These are phyloP conservation scores for Osmoderma eremita DNA, from an alignment of 2,888 invertebrate genomes.

Conservation along the genomic window DNA sequence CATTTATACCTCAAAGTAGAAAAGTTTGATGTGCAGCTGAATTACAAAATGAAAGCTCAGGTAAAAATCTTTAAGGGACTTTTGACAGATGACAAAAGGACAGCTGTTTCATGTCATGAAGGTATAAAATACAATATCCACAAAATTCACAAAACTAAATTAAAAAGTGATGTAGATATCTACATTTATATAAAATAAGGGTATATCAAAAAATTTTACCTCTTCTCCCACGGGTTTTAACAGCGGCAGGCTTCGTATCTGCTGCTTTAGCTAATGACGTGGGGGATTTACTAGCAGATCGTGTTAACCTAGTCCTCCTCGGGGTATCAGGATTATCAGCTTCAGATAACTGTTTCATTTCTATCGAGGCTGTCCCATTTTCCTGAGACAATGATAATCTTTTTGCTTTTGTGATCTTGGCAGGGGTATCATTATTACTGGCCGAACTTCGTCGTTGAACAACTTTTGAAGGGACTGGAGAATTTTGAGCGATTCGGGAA, in stretches of 20 bases:
- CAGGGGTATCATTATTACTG: constrained; percentile 35
- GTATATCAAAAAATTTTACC: constrained; percentile 38
- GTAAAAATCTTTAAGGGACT: constrained; percentile 16
- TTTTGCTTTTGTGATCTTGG: constrained; percentile 39
- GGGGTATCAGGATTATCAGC: constrained; percentile 4
- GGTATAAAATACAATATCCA: no score
- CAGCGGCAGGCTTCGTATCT: constrained; percentile 21
- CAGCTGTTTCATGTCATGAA: constrained; percentile 33
- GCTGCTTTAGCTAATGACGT: constrained; percentile 24
- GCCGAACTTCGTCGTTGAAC: constrained; percentile 44
- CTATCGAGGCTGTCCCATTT: constrained; percentile 16
- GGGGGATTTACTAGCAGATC: constrained; percentile 45
- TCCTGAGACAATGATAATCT: constrained; percentile 45
- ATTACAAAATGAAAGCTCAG: background rate
- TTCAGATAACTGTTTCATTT: constrained; percentile 12
- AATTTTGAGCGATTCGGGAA: constrained; percentile 40
- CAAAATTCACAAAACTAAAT: background rate
- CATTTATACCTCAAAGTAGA: constrained; percentile 23
- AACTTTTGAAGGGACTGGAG: constrained; percentile 41
- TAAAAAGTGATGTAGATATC: background rate
- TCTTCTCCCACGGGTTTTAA: constrained; percentile 39
- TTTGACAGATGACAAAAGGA: constrained; percentile 33
- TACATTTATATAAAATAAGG: constrained; percentile 1
- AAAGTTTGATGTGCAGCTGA: background rate
- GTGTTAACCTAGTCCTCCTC: constrained; percentile 23